Conservation (phyloP, 2,797 vertebrate genomes). For the Acridotheres tristis region DNA sequence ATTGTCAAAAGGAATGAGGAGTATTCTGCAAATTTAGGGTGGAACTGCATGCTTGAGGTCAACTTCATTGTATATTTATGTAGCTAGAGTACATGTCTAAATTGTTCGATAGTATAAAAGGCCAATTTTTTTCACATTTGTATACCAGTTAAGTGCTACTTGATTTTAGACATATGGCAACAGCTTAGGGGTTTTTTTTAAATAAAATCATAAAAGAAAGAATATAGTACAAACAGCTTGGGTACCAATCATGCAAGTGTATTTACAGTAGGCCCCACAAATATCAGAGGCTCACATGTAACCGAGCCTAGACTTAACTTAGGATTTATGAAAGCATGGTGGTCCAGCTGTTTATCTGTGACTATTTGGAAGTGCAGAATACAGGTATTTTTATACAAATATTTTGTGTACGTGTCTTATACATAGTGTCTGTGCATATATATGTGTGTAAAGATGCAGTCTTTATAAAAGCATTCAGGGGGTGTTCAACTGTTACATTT, state of each 20-base stretch:
- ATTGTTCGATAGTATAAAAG: neutral
- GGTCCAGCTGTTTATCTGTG: neutral
- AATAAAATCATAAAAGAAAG: neutral
- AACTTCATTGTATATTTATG: neutral
- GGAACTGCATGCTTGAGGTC: neutral
- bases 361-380: neutral
- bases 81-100: neutral
- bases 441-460: neutral
- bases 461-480: neutral
- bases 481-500: neutral
- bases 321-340: neutral
- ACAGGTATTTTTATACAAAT: neutral
- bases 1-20: neutral
- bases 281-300: neutral
- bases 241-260: neutral
- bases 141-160: neutral
- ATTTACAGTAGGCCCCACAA: neutral
- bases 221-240: neutral
- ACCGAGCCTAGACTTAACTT: neutral
- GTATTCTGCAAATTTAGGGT: neutral
- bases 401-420: neutral
- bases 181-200: neutral
- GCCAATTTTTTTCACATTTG: neutral
- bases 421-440: neutral
- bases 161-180: neutral